Evolutionary conservation across 1,140 invertebrate genomes (phyloP).

Genomic region (Notospermus geniculatus): DNA sequence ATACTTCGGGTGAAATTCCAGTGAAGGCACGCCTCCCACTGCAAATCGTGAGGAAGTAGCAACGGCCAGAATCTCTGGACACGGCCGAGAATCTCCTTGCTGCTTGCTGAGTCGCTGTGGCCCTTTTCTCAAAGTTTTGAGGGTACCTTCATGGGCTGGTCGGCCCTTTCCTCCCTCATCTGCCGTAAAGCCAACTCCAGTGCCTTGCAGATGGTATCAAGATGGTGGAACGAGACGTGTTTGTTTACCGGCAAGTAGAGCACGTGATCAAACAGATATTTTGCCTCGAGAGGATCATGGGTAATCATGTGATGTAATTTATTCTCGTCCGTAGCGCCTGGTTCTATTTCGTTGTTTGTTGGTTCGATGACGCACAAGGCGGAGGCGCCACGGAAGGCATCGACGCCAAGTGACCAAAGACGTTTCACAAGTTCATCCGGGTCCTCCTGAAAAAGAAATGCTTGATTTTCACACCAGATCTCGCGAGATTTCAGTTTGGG

Average conservation of each 20-base stretch:
- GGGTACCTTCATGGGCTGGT: no score
- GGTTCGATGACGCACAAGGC: constrained; percentile 50
- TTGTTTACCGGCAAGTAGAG: constrained; percentile 54
- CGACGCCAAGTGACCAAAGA: constrained; percentile 48
- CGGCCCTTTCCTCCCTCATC: no score
- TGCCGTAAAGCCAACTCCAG: constrained; percentile 22
- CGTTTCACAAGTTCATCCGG: constrained; percentile 43
- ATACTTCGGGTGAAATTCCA: no score
- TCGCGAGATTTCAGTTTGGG: no score
- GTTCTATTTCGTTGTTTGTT: background rate
- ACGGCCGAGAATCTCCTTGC: no score
- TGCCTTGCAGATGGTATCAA: constrained; percentile 42
- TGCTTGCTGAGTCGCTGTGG: no score
- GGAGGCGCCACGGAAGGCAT: constrained; percentile 54
- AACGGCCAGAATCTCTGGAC: no score
- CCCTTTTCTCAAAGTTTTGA: no score
- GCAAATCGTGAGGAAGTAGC: no score
- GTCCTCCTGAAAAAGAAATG: constrained; percentile 47
- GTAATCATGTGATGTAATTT: constrained; percentile 6
- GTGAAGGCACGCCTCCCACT: no score
- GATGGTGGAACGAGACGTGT: constrained; percentile 44
- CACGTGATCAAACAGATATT: constrained; percentile 53
- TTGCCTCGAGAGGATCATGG: constrained; percentile 47
- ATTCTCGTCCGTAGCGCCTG: constrained; percentile 7
- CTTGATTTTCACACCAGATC: no score